Evolutionary conservation across 2,113 vertebrate genomes (phyloP).

Genomic region (Holacanthus passer): DNA sequence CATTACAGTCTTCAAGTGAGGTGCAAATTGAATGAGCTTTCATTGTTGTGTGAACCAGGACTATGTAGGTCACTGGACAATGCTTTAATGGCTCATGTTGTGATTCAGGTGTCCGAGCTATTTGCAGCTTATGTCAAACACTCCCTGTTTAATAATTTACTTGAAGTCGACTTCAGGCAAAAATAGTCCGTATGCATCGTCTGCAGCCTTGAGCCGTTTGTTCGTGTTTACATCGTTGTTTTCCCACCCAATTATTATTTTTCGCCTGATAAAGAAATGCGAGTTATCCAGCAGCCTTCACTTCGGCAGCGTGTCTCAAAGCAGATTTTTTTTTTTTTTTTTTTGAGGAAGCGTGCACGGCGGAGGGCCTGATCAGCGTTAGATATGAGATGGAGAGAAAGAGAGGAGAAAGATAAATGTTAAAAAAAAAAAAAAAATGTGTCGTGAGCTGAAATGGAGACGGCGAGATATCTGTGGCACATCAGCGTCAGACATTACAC

Average conservation of each 20-base stretch:
- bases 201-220: slow-evolving; percentile 1
- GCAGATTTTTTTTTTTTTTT: slow-evolving; percentile 46
- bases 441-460: slow-evolving; percentile 39
- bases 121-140: slow-evolving; percentile 12
- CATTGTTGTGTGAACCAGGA: slow-evolving; percentile 37
- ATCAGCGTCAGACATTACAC: slow-evolving; percentile 56
- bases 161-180: slow-evolving; percentile 27
- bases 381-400: slow-evolving; percentile 65
- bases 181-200: background rate
- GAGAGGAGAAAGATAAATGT: slow-evolving; percentile 47
- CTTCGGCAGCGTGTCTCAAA: slow-evolving; percentile 57
- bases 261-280: slow-evolving; percentile 53
- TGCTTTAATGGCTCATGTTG: slow-evolving; percentile 54
- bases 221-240: slow-evolving; percentile 55
- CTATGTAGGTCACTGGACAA: slow-evolving; percentile 62
- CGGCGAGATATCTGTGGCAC: slow-evolving; percentile 62
- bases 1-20: slow-evolving; percentile 42
- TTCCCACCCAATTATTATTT: slow-evolving; percentile 60
- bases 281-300: slow-evolving; percentile 53
- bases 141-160: slow-evolving; percentile 2
- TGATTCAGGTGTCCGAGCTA: slow-evolving; percentile 31
- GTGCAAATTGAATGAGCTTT: slow-evolving; percentile 59
- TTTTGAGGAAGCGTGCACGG: slow-evolving; percentile 26
- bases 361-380: slow-evolving; percentile 48
- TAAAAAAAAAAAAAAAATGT: slow-evolving; percentile 36